These are phyloP conservation scores for Eutrigla gurnardus DNA, from an alignment of 2,797 vertebrate genomes.

Conservation along the genomic window DNA sequence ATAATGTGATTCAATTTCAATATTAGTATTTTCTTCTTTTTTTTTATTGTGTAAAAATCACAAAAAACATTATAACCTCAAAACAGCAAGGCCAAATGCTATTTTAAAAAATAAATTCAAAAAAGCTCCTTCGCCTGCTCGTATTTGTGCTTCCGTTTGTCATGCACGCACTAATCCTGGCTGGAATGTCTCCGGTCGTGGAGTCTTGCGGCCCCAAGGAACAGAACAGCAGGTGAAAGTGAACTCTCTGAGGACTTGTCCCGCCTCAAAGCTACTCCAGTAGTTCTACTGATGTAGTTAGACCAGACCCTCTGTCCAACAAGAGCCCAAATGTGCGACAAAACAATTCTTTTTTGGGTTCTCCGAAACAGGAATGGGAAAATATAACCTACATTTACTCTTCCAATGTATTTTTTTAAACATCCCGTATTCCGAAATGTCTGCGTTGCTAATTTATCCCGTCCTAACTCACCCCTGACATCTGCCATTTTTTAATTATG, in stretches of 20 bases:
- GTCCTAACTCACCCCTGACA: neutral
- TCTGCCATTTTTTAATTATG: constrained; percentile 24
- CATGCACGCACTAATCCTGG: constrained; percentile 75
- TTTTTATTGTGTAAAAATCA: no score
- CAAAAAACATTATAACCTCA: neutral
- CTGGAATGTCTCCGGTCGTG: constrained; percentile 78
- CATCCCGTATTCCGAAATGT: constrained; percentile 14
- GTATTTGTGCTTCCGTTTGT: constrained; percentile 76
- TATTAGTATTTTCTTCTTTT: no score
- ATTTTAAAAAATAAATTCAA: constrained; percentile 7
- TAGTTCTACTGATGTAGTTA: constrained; percentile 39
- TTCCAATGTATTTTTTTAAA: constrained; percentile 6
- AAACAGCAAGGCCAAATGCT: constrained; percentile 17
- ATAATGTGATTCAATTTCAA: constrained; percentile 21
- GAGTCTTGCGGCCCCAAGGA: constrained; percentile 62
- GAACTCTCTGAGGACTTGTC: constrained; percentile 63
- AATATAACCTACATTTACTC: constrained; percentile 10
- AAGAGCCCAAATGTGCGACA: constrained; percentile 5
- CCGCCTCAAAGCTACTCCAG: constrained; percentile 47
- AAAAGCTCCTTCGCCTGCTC: constrained; percentile 33
- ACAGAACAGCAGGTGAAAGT: constrained; percentile 80
- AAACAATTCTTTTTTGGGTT: neutral
- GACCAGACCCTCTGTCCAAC: constrained; percentile 23
- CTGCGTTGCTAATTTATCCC: neutral
- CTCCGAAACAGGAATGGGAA: neutral